Conservation (phyloP, 2,888 invertebrate species). For the Anodontia alba region DNA sequence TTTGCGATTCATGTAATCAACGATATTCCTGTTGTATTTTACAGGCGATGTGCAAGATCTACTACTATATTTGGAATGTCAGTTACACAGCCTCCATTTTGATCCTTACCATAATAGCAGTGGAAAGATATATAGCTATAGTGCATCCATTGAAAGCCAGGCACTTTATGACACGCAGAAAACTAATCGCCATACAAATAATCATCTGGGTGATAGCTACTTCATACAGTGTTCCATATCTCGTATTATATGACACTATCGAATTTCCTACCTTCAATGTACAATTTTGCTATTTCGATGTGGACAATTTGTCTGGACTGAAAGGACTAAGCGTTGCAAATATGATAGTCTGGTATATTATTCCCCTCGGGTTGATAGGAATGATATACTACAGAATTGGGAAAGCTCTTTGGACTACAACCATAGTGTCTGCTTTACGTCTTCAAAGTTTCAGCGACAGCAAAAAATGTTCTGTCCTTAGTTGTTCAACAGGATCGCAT, state of each 20-base stretch:
- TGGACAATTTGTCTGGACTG: slow-evolving; percentile 41
- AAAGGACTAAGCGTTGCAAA: slow-evolving; percentile 87
- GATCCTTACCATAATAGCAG: slow-evolving; percentile 90
- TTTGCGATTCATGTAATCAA: too few species aligned
- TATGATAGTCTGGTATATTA: slow-evolving; percentile 92
- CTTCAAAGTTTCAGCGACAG: not conserved
- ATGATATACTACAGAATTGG: slow-evolving; percentile 88
- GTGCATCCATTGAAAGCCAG: slow-evolving; percentile 93
- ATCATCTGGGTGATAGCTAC: slow-evolving; percentile 94
- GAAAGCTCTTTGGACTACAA: not conserved
- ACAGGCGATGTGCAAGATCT: slow-evolving; percentile 91
- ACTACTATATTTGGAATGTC: slow-evolving; percentile 94
- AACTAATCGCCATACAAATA: slow-evolving; percentile 90
- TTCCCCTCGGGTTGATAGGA: slow-evolving; percentile 91
- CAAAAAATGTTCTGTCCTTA: too few species aligned
- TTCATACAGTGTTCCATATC: slow-evolving; percentile 92
- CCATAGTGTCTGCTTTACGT: not conserved
- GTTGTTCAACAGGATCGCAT: not conserved
- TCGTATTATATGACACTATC: slow-evolving; percentile 93
- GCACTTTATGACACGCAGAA: slow-evolving; percentile 91
- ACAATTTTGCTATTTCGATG: slow-evolving; percentile 59
- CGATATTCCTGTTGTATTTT: not conserved
- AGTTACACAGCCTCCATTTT: slow-evolving; percentile 96
- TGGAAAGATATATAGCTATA: slow-evolving; percentile 82
- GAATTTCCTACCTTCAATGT: slow-evolving; percentile 78